Evolutionary conservation across 2,888 invertebrate species (phyloP), one percentile per base, ranked within the genome.

Genomic region (Selenia dentaria): DNA sequence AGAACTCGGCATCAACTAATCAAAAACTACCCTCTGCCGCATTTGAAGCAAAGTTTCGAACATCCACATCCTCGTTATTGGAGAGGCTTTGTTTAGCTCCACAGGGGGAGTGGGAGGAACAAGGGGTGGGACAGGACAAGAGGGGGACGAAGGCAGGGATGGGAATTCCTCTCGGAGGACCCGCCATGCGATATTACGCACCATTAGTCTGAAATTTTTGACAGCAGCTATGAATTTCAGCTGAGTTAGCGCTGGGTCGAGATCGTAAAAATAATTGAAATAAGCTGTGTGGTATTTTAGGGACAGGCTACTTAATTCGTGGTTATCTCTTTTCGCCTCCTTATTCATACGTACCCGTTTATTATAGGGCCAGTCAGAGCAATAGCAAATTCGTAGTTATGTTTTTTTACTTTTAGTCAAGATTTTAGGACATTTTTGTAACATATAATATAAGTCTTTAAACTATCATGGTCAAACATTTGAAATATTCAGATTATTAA

Each of bases 141-240:
- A 42, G 24, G 14, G 20, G 11, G 47, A 1, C 18, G 0, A 22
- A 8, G 8, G 8, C 8, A 8, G 8, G 22, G 22, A 22, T 8
- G 41, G 47, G 49, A 40, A 48, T 73, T 63, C 63, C 64, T 51
- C 58, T 57, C 61, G n/a, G 37, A 48, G 44, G 54, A 55, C 22
- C 54, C 40, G 51, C 63, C 59, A 61, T 43, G 51, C 63, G 60
- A 61, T 69, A 71, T 69, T 67, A 58, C 63, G 53, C 51, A 53
- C 64, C 66, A 70, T 74, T 74, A 73, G 51, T 42, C 50, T 45
- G 45, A 62, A 57, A 45, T 66, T 67, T 71, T 69, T 64, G 57
- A 65, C 66, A 62, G 55, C 49, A 47, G 31, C 45, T 47, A 38
- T 43, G 47, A 48, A 48, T 42, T 47, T 25, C 10, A 24, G 36